phyloP scores from a whole-genome alignment of 2,113 vertebrate genomes.

The Tor tambroides region DNA sequence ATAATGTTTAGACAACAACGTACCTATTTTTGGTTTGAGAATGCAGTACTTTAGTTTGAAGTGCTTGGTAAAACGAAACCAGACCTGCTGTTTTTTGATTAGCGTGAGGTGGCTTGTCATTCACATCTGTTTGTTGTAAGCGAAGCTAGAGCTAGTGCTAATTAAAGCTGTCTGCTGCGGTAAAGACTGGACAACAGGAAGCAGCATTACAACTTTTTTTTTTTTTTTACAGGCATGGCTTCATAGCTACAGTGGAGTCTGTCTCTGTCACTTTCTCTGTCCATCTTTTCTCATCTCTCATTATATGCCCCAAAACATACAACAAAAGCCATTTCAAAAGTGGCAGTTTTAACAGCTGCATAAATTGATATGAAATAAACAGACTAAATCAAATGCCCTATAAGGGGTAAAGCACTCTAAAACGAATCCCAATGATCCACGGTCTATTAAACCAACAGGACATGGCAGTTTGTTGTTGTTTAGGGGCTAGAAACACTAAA shows the following conservation, averaged over 20 bases:
- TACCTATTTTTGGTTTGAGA: background rate
- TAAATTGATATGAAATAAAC: background rate
- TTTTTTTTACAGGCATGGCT: constrained; percentile 21
- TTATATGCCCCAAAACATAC: background rate
- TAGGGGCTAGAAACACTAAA: constrained; percentile 11
- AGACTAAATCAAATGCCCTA: background rate
- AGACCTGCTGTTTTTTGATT: constrained; percentile 23
- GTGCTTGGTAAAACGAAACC: background rate
- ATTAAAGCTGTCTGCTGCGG: constrained; percentile 20
- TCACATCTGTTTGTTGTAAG: constrained; percentile 30
- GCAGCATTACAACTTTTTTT: constrained; percentile 8
- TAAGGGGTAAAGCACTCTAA: background rate
- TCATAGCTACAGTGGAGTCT: constrained; percentile 11
- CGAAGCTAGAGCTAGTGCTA: constrained; percentile 8
- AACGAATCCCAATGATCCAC: background rate
- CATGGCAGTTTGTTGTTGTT: background rate
- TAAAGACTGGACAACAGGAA: constrained; percentile 32
- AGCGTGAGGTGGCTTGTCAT: constrained; percentile 17
- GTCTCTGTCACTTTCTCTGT: constrained; percentile 9
- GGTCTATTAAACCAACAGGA: background rate
- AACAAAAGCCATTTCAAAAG: constrained; percentile 4
- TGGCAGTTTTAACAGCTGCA: constrained; percentile 29
- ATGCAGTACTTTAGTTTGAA: constrained; percentile 8
- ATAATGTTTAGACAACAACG: background rate
- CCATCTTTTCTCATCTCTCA: background rate